Evolutionary conservation across 2,888 invertebrate species (phyloP).

Genomic region (Nineta flava): DNA sequence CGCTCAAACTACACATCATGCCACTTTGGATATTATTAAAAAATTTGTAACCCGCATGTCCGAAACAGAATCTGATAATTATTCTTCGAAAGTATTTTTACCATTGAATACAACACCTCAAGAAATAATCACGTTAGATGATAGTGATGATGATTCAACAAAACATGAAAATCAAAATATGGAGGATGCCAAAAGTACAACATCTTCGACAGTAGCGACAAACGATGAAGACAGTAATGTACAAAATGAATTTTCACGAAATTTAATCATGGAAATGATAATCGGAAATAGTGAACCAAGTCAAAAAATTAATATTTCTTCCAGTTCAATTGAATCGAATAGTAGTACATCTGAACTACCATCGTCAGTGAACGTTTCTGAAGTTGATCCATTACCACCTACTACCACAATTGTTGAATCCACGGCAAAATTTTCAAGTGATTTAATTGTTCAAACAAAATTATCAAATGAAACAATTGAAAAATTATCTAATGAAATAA

Average conservation of each 20-base stretch:
- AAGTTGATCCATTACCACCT: neutral
- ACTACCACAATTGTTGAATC: neutral
- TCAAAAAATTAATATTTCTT: neutral
- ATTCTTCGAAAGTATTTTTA: conserved; percentile 8
- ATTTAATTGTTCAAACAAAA: neutral
- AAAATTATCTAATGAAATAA: neutral
- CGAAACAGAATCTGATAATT: conserved; percentile 17
- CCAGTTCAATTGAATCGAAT: neutral
- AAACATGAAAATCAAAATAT: neutral
- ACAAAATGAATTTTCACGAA: conserved; percentile 5
- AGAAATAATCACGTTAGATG: conserved; percentile 7
- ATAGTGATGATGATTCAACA: conserved; percentile 5
- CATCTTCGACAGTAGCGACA: neutral
- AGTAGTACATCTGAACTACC: too few species aligned
- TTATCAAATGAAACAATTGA: neutral
- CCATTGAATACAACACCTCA: conserved; percentile 4
- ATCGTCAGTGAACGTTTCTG: too few species aligned
- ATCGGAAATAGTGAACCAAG: neutral
- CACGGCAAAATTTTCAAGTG: neutral
- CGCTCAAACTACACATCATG: conserved; percentile 42
- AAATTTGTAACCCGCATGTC: conserved; percentile 1
- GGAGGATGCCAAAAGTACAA: neutral
- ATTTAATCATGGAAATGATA: conserved; percentile 6
- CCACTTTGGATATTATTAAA: conserved; percentile 29
- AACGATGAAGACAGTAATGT: neutral